phyloP scores from a whole-genome alignment of 1,140 invertebrate genomes.

The Aphelenchoides fujianensis region DNA sequence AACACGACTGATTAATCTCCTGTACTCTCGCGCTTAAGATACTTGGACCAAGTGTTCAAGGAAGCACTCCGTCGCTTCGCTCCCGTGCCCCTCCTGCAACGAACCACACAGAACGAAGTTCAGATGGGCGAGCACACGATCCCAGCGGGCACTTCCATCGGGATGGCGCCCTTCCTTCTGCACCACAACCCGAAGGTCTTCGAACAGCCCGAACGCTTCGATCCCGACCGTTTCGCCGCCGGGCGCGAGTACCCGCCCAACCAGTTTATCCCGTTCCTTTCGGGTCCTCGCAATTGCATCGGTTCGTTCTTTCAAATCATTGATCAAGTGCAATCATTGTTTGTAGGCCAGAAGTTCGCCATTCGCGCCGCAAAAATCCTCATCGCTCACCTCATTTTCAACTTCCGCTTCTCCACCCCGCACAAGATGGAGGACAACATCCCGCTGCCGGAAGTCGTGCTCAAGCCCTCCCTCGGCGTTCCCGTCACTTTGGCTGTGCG shows the following conservation, averaged over 20 bases:
- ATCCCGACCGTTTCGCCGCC: constrained; percentile 27
- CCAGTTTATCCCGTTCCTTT: constrained; percentile 62
- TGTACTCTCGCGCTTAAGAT: no score
- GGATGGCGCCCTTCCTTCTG: neutral
- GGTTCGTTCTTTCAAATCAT: constrained; percentile 32
- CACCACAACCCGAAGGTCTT: constrained; percentile 21
- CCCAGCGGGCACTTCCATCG: neutral
- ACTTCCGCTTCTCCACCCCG: constrained; percentile 8
- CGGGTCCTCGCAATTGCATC: constrained; percentile 63
- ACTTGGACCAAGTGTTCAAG: neutral
- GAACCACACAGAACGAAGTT: neutral
- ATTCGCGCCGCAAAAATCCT: neutral
- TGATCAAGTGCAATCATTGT: neutral
- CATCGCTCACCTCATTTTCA: constrained; percentile 12
- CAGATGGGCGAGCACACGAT: neutral
- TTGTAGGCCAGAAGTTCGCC: neutral
- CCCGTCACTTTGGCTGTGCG: no score
- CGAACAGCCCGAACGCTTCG: constrained; percentile 28
- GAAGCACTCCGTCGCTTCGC: constrained; percentile 15
- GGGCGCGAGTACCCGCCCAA: constrained; percentile 14
- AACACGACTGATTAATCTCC: no score
- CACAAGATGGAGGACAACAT: neutral
- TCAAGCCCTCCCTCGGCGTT: neutral
- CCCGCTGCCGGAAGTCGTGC: neutral
- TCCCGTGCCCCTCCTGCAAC: constrained; percentile 21